Conservation (phyloP, 2,888 invertebrate genomes). For the Protodeltote pygarga region DNA sequence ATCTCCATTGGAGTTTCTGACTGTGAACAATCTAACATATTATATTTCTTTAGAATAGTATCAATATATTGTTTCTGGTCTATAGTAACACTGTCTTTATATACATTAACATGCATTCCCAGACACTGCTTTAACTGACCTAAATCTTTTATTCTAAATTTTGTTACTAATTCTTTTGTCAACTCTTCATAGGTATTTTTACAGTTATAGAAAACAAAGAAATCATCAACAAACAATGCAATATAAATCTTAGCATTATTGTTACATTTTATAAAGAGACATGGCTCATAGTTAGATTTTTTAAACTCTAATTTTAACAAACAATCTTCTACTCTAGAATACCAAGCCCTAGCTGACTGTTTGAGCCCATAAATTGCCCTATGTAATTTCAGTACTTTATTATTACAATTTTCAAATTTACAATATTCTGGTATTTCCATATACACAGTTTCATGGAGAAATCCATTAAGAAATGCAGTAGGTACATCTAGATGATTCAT, state of each 20-base stretch:
- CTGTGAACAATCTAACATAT: constrained; percentile 12
- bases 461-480: constrained; percentile 20
- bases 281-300: constrained; percentile 42
- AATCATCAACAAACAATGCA: constrained; percentile 18
- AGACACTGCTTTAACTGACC: constrained; percentile 18
- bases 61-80: constrained; percentile 16
- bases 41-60: constrained; percentile 7
- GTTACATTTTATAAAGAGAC: constrained; percentile 38
- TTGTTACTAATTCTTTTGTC: background rate
- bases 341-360: constrained; percentile 43
- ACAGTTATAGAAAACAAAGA: constrained; percentile 25
- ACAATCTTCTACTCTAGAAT: constrained; percentile 36
- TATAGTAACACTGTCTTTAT: constrained; percentile 6
- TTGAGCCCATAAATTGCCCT: constrained; percentile 46
- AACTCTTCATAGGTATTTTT: background rate
- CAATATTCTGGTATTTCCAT: constrained; percentile 11
- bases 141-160: constrained; percentile 16
- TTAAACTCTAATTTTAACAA: constrained; percentile 24
- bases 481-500: constrained; percentile 4
- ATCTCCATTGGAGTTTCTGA: constrained; percentile 18
- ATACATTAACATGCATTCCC: constrained; percentile 8
- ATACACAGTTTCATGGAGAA: background rate
- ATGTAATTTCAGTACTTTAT: constrained; percentile 35
- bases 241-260: constrained; percentile 2
- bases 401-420: constrained; percentile 1